Evolutionary conservation across 2,797 vertebrate genomes (phyloP), one percentile per base, ranked within the genome.

Genomic region (Acanthurus leucopareius): DNA sequence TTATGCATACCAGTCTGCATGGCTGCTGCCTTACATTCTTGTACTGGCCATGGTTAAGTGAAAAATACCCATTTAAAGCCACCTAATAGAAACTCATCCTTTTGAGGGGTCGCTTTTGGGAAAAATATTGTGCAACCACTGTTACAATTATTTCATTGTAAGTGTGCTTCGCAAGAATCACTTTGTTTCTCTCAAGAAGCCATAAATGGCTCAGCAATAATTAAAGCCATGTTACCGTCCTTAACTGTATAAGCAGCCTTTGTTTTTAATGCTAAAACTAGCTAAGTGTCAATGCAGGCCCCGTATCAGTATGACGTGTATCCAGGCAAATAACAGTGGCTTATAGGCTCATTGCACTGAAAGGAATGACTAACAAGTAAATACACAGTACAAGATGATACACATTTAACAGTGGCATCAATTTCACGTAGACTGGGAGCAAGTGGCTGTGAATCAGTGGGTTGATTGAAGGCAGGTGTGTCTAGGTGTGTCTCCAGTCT

Each of bases 11-110:
- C 82, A 84, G 40, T 17, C 35, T 1, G 8, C 48, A 44, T 5
- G 47, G 79, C 42, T 19, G 44, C 63, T 82, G 76, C 19, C 71
- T 66, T 7, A 51, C 67, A 88, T 86, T 85, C 77, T 72, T 76
- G 14, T 7, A 0, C 20, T 17, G 54, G 9, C 49, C 59, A 11
- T 57, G 5, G 1, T 13, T 19, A 45, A 80, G 28, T 38, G 42
- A 76, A 79, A 80, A 40, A 54, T 25, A 59, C 63, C 60, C 22
- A 35, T 69, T 58, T 82, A 47, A 86, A 75, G 61, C 71, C 74
- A 56, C 61, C 69, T 19, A 10, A 48, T 2, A 52, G 10, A 1
- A 38, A 25, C 40, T 72, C 0, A 22, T 61, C 67, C n/a, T 3
- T 75, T 15, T 45, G 3, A 28, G 56, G 40, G 20, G 25, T 0